Percentiles rank a stretch among this genome's conserved stretches.
These are phyloP conservation scores for Labrus mixtus DNA, from an alignment of 2,113 vertebrate genomes.

Conservation along the genomic window DNA sequence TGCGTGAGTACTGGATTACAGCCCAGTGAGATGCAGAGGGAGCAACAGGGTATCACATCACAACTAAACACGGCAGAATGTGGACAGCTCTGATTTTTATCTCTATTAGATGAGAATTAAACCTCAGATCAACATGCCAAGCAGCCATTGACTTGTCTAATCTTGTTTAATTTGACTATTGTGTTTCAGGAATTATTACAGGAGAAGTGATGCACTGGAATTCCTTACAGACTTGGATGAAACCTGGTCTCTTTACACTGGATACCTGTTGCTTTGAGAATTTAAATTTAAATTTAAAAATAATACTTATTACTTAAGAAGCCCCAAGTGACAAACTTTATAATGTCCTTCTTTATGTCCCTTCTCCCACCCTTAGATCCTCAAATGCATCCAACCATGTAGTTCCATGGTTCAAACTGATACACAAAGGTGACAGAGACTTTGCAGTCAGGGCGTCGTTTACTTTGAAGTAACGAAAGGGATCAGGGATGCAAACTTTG, in stretches of 20 bases:
- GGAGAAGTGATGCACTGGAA: slow-evolving; percentile 16
- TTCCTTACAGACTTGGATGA: slow-evolving; percentile 1
- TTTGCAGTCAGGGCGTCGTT: too few relatives aligned
- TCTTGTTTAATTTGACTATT: slow-evolving; percentile 63
- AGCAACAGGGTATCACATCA: slow-evolving; percentile 45
- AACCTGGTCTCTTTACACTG: neutral
- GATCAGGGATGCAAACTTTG: too few relatives aligned
- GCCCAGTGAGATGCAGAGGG: slow-evolving; percentile 47
- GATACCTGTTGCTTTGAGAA: neutral
- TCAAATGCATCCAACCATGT: neutral
- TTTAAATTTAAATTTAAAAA: too few relatives aligned
- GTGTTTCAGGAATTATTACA: slow-evolving; percentile 26
- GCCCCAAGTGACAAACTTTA: neutral
- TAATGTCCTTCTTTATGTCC: neutral
- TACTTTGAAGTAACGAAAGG: too few relatives aligned
- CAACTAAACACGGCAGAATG: slow-evolving; percentile 32
- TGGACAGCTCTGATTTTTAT: slow-evolving; percentile 32
- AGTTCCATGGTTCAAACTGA: neutral
- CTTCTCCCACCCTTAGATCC: neutral
- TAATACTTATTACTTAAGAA: neutral
- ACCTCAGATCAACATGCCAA: slow-evolving; percentile 31
- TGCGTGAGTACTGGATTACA: slow-evolving; percentile 48
- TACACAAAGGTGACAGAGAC: neutral
- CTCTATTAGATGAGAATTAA: slow-evolving; percentile 40
- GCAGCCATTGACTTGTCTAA: slow-evolving; percentile 50